Evolutionary conservation across 2,888 invertebrate species (phyloP), one percentile per base, ranked within the genome.

Genomic region (Ellobium chinense): DNA sequence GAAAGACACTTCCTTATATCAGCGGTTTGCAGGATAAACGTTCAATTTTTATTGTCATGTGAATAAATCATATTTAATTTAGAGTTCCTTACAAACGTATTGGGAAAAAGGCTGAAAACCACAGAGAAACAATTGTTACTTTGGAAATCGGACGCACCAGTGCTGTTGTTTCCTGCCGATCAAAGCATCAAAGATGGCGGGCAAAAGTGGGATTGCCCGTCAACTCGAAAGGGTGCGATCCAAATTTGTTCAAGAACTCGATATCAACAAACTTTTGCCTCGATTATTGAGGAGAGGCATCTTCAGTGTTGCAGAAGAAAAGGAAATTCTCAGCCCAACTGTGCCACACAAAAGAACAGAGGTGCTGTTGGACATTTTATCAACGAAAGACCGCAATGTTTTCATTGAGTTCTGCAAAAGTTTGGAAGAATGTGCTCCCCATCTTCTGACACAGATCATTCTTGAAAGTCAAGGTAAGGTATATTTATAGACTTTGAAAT

Each of bases 371-470:
- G 91, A 91, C 70, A 87, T 90, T 80, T 82, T 92, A 34, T 88
- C 89, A 9, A 85, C 85, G 69, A 92, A 91, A 84, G 91, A 90
- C 72, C 84, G 87, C 46, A 83, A 85, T 39, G 90, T 88, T 66
- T 91, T 92, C 85, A 88, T 89, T 27, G 91, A 90, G 73, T 89
- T 92, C 85, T 91, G 91, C 86, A 86, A 84, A 75, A 87, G 87
- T 85, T 87, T 92, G 65, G 92, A 92, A 82, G 87, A 88, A 76
- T 85, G 85, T 68, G 82, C 88, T 7, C 90, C 91, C 5, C 88
- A 88, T 75, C 82, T 91, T 34, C 79, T 90, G 78, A 90, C 90
- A 4, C 81, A 85, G 66, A 88, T 90, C 68, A 83, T 89, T 12
- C 60, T 90, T 21, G 89, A 89, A 21, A 86, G 83, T 65, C 86